phyloP scores from a whole-genome alignment of 1,140 invertebrate genomes.

The Hydropsyche tenuis region DNA sequence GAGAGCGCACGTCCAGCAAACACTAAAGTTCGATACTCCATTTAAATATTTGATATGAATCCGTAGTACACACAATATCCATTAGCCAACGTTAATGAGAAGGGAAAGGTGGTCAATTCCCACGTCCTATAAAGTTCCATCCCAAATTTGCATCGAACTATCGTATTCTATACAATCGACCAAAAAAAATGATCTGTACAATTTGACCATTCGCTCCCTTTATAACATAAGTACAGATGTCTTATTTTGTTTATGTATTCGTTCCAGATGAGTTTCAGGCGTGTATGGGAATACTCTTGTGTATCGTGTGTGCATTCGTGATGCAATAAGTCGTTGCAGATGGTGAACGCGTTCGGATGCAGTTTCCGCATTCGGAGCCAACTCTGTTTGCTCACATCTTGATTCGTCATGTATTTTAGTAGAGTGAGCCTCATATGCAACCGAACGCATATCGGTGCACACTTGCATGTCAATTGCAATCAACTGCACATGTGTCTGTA shows the following conservation, averaged over 20 bases:
- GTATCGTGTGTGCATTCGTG: no score
- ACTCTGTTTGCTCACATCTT: conserved; percentile 23
- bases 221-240: no score
- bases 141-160: no score
- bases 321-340: conserved; percentile 19
- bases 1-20: not conserved
- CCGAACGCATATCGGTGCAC: not conserved
- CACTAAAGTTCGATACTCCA: not conserved
- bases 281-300: no score
- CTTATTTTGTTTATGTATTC: no score
- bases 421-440: conserved; percentile 16
- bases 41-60: conserved; percentile 17
- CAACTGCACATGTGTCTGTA: no score
- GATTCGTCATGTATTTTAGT: conserved; percentile 26
- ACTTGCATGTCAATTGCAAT: conserved; percentile 1
- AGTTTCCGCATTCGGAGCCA: not conserved
- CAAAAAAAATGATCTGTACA: no score
- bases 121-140: no score
- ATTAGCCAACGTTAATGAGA: not conserved
- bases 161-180: no score
- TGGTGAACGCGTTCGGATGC: conserved; percentile 1
- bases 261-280: no score
- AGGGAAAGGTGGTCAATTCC: not conserved
- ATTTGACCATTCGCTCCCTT: no score
- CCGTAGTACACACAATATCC: conserved; percentile 17